phyloP scores from a whole-genome alignment of 2,888 invertebrate genomes.

The Magallana nippona region DNA sequence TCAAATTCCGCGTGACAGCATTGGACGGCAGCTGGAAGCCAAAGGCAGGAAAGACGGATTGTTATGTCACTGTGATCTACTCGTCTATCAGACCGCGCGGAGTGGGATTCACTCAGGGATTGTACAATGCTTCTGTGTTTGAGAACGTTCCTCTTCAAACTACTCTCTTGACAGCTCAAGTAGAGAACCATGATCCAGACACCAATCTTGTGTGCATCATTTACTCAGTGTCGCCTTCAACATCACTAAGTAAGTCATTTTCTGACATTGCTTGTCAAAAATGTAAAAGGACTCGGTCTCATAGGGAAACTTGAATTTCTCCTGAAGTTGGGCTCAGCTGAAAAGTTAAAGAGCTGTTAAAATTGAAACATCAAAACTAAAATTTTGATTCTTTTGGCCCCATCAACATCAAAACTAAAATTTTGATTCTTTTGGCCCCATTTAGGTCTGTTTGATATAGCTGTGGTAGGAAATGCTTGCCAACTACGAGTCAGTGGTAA shows the following conservation, averaged over 20 bases:
- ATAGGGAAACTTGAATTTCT: neutral
- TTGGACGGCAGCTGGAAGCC: conserved; percentile 69
- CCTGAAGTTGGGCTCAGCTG: neutral
- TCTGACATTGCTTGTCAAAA: neutral
- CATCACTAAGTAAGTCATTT: conserved; percentile 37
- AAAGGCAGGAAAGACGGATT: conserved; percentile 58
- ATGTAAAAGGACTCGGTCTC: neutral
- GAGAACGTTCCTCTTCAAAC: conserved; percentile 26
- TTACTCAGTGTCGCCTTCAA: neutral
- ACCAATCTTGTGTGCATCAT: conserved; percentile 44
- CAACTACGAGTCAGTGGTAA: conserved; percentile 86
- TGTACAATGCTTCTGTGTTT: conserved; percentile 21
- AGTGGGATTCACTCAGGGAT: conserved; percentile 40
- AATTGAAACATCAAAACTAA: neutral
- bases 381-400: neutral
- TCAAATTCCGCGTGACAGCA: conserved; percentile 68
- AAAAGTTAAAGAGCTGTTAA: neutral
- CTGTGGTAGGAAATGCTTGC: conserved; percentile 90
- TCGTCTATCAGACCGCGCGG: conserved; percentile 58
- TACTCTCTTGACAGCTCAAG: conserved; percentile 5
- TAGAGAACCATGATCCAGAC: conserved; percentile 43
- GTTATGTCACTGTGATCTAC: conserved; percentile 60
- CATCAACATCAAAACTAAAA: conserved; percentile 13
- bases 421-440: neutral
- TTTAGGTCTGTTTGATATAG: conserved; percentile 71